Evolutionary conservation across 2,113 vertebrate species (phyloP).

Genomic region (Anser brachyrhynchus): DNA sequence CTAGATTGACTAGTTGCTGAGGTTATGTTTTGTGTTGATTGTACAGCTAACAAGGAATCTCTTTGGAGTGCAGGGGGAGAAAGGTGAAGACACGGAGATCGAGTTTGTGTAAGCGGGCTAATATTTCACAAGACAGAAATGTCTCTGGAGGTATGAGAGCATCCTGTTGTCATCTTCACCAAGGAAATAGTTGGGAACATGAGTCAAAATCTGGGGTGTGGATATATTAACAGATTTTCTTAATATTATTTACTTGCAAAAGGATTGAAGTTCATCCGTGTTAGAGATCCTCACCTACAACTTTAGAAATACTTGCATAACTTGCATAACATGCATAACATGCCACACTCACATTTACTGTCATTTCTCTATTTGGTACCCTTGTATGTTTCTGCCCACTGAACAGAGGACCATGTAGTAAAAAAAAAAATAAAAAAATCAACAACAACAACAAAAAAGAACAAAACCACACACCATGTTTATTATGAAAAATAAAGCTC

Average conservation of each 20-base stretch:
- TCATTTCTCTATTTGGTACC: not conserved
- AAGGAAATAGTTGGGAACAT: not conserved
- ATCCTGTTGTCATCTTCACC: not conserved
- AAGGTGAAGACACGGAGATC: not conserved
- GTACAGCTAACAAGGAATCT: not conserved
- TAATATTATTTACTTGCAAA: not conserved
- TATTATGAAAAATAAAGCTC: constrained; percentile 5
- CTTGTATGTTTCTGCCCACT: fast-evolving
- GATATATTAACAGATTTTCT: not conserved
- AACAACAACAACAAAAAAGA: no score
- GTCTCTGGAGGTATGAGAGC: not conserved
- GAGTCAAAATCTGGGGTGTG: not conserved
- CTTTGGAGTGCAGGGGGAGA: not conserved
- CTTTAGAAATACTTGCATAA: not conserved
- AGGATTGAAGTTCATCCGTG: not conserved
- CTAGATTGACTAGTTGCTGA: not conserved
- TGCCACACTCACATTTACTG: not conserved
- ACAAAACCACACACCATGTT: not conserved
- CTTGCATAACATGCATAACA: not conserved
- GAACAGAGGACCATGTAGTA: not conserved
- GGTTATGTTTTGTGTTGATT: not conserved
- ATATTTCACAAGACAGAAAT: not conserved
- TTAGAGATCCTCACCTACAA: not conserved
- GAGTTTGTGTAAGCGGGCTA: not conserved
- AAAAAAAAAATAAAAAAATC: not conserved